Conservation (phyloP, 2,797 vertebrate genomes). For the Trichosurus vulpecula region DNA sequence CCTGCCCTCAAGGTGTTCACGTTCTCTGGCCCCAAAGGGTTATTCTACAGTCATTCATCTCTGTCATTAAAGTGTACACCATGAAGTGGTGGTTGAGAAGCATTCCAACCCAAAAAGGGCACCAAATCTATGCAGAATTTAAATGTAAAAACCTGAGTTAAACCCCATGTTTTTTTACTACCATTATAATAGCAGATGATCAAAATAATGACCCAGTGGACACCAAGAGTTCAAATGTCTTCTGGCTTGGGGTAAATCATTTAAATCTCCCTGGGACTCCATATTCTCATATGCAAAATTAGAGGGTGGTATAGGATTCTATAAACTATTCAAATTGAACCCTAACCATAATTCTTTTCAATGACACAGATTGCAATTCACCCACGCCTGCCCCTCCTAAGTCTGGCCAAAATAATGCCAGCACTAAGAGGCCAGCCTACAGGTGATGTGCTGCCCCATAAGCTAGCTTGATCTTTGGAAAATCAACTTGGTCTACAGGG, state of each 20-base stretch:
- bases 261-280: neutral
- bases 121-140: neutral
- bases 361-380: neutral
- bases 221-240: neutral
- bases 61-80: neutral
- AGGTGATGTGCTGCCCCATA: neutral
- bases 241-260: neutral
- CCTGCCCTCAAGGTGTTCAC: neutral
- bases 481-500: neutral
- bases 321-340: neutral
- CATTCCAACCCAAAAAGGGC: neutral
- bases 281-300: neutral
- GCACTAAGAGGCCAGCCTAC: neutral
- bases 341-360: neutral
- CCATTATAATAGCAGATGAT: neutral
- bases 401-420: neutral
- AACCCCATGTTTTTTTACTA: neutral
- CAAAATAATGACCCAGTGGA: neutral
- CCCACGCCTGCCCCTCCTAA: neutral
- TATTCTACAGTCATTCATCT: neutral
- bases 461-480: neutral
- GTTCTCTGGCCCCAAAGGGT: too few species aligned
- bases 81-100: neutral
- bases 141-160: neutral
- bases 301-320: neutral